Conservation (phyloP, 2,113 vertebrate species). For the Xyliphius kryptos region DNA sequence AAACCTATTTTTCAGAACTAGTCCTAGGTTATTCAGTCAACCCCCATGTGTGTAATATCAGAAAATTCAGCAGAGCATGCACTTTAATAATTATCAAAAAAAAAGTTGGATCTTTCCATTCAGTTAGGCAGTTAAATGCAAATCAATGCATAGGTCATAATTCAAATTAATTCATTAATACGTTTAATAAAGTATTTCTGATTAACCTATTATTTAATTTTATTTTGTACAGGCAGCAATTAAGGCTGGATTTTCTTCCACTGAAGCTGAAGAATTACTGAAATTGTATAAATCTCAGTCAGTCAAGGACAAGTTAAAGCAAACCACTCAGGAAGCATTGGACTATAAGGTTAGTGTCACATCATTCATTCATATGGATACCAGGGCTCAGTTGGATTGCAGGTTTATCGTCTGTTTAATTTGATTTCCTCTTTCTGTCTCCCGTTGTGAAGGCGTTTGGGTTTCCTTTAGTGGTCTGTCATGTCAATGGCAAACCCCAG, state of each 20-base stretch:
- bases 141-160: no score
- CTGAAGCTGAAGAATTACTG: conserved; percentile 58
- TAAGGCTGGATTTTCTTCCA: conserved; percentile 70
- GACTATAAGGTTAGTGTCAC: conserved; percentile 67
- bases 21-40: no score
- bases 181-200: no score
- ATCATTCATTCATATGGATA: not conserved
- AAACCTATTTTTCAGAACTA: no score
- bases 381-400: not conserved
- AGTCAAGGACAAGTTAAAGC: conserved; percentile 77
- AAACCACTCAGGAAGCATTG: conserved; percentile 68
- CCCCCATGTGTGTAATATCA: no score
- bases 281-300: conserved; percentile 53
- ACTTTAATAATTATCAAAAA: no score
- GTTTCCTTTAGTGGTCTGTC: conserved; percentile 73
- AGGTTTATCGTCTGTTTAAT: not conserved
- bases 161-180: no score
- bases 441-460: conserved; percentile 74
- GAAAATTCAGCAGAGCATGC: no score
- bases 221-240: conserved; percentile 62
- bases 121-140: no score
- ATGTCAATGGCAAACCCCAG: conserved; percentile 65
- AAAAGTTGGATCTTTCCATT: no score
- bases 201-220: not conserved
- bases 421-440: not conserved